phyloP scores from a whole-genome alignment of 2,797 vertebrate genomes.

The Anabas testudineus region DNA sequence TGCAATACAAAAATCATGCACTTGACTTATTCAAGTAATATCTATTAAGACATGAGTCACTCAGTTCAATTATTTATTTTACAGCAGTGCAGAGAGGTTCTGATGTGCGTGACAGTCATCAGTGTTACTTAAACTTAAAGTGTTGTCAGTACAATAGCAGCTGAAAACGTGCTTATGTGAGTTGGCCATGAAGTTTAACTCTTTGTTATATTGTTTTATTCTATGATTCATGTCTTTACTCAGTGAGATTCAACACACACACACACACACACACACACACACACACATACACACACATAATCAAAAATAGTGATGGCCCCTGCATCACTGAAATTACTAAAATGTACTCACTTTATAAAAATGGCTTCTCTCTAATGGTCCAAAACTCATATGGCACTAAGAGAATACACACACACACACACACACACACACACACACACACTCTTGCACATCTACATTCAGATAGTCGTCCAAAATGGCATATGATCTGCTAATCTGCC shows the following conservation, averaged over 20 bases:
- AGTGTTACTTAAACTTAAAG: neutral
- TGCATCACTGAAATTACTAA: neutral
- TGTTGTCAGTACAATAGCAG: neutral
- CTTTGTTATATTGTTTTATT: neutral
- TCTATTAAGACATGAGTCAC: neutral
- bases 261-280: neutral
- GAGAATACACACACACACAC: conserved; percentile 15
- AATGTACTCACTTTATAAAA: neutral
- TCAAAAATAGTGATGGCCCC: conserved; percentile 9
- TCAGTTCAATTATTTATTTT: neutral
- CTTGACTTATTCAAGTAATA: neutral
- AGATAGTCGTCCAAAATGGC: conserved; percentile 68
- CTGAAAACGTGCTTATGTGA: conserved; percentile 11
- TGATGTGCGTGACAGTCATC: conserved; percentile 6
- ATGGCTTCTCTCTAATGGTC: neutral
- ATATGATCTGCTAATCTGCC: conserved; percentile 74
- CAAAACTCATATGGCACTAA: conserved; percentile 2
- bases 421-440: conserved; percentile 17
- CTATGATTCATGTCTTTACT: neutral
- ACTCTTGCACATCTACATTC: conserved; percentile 25
- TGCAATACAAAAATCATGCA: neutral
- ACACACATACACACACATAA: conserved; percentile 4
- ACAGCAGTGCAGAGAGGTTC: neutral
- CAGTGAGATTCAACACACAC: conserved; percentile 20
- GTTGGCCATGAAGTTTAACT: neutral